These are phyloP conservation scores for Phengaris arion DNA, from an alignment of 2,888 invertebrate species.

Conservation along the genomic window DNA sequence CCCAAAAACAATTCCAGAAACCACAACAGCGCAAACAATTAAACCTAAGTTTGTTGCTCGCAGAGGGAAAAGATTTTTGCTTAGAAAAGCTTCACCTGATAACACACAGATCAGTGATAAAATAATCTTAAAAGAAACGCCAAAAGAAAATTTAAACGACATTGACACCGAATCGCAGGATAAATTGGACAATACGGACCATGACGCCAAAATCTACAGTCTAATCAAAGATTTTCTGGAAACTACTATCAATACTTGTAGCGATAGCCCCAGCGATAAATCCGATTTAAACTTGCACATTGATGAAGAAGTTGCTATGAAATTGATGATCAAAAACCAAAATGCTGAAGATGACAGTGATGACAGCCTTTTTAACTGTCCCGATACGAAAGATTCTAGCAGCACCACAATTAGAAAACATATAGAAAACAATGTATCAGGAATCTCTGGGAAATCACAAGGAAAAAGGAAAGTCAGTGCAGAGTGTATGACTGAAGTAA, in stretches of 20 bases:
- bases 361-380: neutral
- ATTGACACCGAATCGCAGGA: neutral
- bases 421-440: neutral
- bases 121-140: neutral
- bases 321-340: neutral
- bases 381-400: neutral
- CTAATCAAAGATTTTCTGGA: neutral
- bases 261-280: neutral
- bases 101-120: neutral
- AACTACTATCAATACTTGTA: neutral
- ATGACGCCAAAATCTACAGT: conserved; percentile 1
- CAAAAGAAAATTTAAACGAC: neutral
- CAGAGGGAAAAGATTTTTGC: neutral
- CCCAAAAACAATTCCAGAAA: neutral
- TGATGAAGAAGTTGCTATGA: neutral
- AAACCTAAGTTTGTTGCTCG: neutral
- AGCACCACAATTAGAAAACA: neutral
- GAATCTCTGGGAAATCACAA: neutral
- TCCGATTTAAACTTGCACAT: neutral
- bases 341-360: neutral
- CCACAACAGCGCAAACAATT: neutral
- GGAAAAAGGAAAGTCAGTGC: neutral
- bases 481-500: neutral
- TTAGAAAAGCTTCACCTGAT: neutral
- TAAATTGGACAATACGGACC: neutral